Percentiles rank a stretch among this genome's conserved stretches.
phyloP scores from a whole-genome alignment of 2,888 invertebrate genomes.

The Eledona agricola region DNA sequence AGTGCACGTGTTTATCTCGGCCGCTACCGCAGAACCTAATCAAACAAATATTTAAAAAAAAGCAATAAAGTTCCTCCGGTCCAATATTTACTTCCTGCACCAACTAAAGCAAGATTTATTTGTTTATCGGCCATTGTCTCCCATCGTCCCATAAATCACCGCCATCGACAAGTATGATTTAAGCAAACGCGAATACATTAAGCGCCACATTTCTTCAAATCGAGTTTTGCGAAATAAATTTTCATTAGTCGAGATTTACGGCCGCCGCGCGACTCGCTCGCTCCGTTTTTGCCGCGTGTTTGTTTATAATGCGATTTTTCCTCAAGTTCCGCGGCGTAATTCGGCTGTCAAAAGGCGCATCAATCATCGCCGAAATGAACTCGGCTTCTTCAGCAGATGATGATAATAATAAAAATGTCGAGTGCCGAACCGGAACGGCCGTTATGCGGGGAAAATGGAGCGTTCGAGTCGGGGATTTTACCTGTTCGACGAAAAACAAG shows the following conservation, averaged over 20 bases:
- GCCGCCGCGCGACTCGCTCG: not conserved
- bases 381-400: constrained; percentile 10
- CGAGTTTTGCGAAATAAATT: constrained; percentile 35
- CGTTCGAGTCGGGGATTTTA: constrained; percentile 44
- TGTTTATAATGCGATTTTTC: not conserved
- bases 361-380: constrained; percentile 22
- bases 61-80: constrained; percentile 24
- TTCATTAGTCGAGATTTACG: constrained; percentile 35
- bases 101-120: constrained; percentile 24
- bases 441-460: constrained; percentile 44
- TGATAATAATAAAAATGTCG: constrained; percentile 19
- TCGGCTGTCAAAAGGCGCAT: constrained; percentile 19
- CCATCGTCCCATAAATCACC: constrained; percentile 21
- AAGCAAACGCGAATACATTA: constrained; percentile 28
- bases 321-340: constrained; percentile 2
- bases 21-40: constrained; percentile 40
- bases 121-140: constrained; percentile 21
- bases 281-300: not conserved
- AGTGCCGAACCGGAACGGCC: constrained; percentile 33
- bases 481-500: constrained; percentile 55
- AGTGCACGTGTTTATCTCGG: constrained; percentile 21
- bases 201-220: constrained; percentile 32
- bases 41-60: constrained; percentile 44
- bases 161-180: constrained; percentile 32
- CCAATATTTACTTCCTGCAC: constrained; percentile 31